A percentile compares a stretch with the other conserved stretches of the same genome.
These are phyloP conservation scores for Molorchus minor DNA, from an alignment of 2,888 invertebrate genomes.

Conservation along the genomic window DNA sequence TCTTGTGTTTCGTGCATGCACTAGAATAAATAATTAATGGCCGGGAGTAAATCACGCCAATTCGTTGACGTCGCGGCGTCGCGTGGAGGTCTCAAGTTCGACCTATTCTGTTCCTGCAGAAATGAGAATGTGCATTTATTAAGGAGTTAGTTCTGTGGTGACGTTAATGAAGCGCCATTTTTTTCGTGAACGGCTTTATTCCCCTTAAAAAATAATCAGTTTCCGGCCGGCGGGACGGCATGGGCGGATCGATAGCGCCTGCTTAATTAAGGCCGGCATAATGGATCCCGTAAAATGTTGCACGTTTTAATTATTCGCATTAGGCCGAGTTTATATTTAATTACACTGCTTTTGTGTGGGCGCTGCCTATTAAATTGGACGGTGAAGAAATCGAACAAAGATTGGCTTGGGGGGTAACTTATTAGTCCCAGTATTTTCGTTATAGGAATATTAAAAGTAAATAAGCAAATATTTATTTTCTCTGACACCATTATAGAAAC, in stretches of 20 bases:
- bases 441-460: too few relatives aligned
- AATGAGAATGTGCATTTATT: conserved; percentile 22
- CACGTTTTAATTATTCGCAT: conserved; percentile 8
- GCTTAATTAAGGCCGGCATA: conserved; percentile 9
- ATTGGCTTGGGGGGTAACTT: too few relatives aligned
- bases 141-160: conserved; percentile 18
- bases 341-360: background rate
- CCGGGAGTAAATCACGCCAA: conserved; percentile 24
- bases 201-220: conserved; percentile 13
- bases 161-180: conserved; percentile 18
- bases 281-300: conserved; percentile 5
- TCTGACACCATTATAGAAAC: too few relatives aligned
- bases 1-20: too few relatives aligned
- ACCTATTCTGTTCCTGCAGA: conserved; percentile 14
- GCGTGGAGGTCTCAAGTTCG: conserved; percentile 10
- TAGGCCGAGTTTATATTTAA: background rate
- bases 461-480: too few relatives aligned
- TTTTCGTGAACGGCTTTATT: conserved; percentile 19
- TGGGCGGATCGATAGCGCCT: conserved; percentile 10
- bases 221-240: conserved; percentile 3
- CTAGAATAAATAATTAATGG: conserved; percentile 26
- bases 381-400: too few relatives aligned
- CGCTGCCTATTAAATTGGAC: too few relatives aligned
- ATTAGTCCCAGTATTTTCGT: too few relatives aligned
- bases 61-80: conserved; percentile 19